These are phyloP conservation scores for Batillaria attramentaria DNA, from an alignment of 1,140 invertebrate genomes.

Conservation along the genomic window DNA sequence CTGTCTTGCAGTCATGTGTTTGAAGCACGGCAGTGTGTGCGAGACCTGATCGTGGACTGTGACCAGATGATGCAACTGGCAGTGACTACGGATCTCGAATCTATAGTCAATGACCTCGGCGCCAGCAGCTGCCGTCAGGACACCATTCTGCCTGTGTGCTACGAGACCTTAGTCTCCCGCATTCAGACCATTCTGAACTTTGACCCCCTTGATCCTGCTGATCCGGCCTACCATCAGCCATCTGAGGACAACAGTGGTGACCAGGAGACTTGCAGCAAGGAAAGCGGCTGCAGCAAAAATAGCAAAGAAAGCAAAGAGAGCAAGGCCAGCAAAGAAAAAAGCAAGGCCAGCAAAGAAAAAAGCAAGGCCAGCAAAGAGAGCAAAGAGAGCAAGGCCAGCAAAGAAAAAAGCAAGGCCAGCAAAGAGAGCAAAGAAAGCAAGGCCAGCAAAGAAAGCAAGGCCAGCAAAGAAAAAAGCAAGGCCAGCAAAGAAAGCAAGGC, in stretches of 20 bases:
- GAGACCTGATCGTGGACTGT: conserved; percentile 11
- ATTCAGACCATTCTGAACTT: background rate
- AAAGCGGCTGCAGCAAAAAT: background rate
- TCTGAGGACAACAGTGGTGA: background rate
- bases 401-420: background rate
- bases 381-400: background rate
- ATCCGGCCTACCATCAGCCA: background rate
- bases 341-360: background rate
- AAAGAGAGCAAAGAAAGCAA: background rate
- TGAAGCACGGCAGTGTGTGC: conserved; percentile 20
- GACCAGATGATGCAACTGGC: background rate
- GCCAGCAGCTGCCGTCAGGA: background rate
- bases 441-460: too few species aligned
- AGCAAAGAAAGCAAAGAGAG: background rate
- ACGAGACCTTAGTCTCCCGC: background rate
- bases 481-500: background rate
- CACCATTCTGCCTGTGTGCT: conserved; percentile 9
- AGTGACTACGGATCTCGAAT: background rate
- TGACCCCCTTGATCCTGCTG: conserved; percentile 4
- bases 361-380: too few species aligned
- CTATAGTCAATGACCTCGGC: background rate
- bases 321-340: background rate
- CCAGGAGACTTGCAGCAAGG: background rate
- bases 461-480: background rate
- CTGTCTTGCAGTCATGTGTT: conserved; percentile 20